Percentiles rank a stretch among this genome's conserved stretches.
These are phyloP conservation scores for Tenebrio molitor DNA, from an alignment of 1,140 invertebrate species.

Conservation along the genomic window DNA sequence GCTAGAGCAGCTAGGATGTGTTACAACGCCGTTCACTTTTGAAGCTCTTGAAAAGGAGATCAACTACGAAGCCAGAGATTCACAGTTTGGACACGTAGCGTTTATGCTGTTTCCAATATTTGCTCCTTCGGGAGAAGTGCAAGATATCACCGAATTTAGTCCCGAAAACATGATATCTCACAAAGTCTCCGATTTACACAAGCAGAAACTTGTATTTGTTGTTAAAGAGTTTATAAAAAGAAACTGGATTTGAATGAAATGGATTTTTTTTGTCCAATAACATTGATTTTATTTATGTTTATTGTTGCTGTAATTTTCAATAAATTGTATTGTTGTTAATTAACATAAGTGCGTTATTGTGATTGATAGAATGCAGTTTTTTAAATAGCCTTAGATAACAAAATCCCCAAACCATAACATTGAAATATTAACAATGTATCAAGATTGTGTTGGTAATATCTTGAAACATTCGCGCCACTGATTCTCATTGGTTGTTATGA, in stretches of 20 bases:
- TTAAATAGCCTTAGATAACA: too few relatives aligned
- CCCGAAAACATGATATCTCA: neutral
- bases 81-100: constrained; percentile 49
- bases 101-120: constrained; percentile 51
- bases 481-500: too few relatives aligned
- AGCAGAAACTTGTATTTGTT: constrained; percentile 26
- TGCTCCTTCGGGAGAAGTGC: constrained; percentile 1
- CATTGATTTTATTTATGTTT: too few relatives aligned
- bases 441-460: too few relatives aligned
- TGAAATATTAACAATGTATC: too few relatives aligned
- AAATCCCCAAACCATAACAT: too few relatives aligned
- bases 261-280: constrained; percentile 43
- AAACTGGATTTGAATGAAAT: constrained; percentile 36
- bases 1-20: constrained; percentile 54
- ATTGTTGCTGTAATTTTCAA: neutral
- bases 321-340: neutral
- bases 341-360: too few relatives aligned
- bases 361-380: too few relatives aligned
- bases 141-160: constrained; percentile 13
- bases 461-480: too few relatives aligned
- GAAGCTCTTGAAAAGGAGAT: too few relatives aligned
- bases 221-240: constrained; percentile 38
- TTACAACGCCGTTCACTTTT: too few relatives aligned
- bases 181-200: neutral
- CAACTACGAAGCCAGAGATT: too few relatives aligned